Percentiles rank a stretch among this genome's conserved stretches.
Evolutionary conservation across 2,888 invertebrate species (phyloP).

Genomic region (Mesorhabditis spiculigera): DNA sequence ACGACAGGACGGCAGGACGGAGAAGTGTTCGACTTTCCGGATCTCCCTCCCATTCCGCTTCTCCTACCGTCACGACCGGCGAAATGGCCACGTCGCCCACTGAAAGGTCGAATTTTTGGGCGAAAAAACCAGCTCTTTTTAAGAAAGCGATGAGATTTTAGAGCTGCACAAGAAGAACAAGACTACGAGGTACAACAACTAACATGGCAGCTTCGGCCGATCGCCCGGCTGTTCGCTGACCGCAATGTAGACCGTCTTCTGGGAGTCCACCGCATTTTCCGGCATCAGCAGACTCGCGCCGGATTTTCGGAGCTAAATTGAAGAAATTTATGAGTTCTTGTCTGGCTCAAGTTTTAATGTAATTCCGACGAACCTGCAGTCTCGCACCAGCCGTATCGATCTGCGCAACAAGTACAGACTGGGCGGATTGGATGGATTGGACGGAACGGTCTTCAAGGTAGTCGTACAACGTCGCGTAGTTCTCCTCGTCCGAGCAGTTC

Average conservation of each 20-base stretch:
- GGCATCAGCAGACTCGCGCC: constrained; percentile 44
- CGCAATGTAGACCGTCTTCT: constrained; percentile 83
- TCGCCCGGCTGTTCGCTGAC: constrained; percentile 87
- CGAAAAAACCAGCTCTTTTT: not conserved
- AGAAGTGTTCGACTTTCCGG: constrained; percentile 70
- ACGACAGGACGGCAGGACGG: constrained; percentile 78
- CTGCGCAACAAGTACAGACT: constrained; percentile 31
- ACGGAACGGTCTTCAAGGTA: constrained; percentile 36
- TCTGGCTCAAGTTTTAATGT: not conserved
- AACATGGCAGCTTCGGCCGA: constrained; percentile 71
- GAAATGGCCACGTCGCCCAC: constrained; percentile 64
- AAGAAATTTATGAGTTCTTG: not conserved
- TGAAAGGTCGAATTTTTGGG: constrained; percentile 74
- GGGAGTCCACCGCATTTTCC: constrained; percentile 76
- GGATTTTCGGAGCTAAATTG: constrained; percentile 25
- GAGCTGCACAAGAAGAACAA: not conserved
- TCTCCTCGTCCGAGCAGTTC: constrained; percentile 40
- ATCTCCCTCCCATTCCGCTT: constrained; percentile 8
- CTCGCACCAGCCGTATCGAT: constrained; percentile 28
- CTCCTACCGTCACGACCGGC: constrained; percentile 10
- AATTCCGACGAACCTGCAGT: constrained; percentile 10
- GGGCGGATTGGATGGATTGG: constrained; percentile 26
- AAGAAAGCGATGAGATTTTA: not conserved
- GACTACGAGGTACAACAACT: constrained; percentile 7
- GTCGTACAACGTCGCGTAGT: constrained; percentile 58